phyloP scores from a whole-genome alignment of 2,888 invertebrate species.

The Encarsia formosa region DNA sequence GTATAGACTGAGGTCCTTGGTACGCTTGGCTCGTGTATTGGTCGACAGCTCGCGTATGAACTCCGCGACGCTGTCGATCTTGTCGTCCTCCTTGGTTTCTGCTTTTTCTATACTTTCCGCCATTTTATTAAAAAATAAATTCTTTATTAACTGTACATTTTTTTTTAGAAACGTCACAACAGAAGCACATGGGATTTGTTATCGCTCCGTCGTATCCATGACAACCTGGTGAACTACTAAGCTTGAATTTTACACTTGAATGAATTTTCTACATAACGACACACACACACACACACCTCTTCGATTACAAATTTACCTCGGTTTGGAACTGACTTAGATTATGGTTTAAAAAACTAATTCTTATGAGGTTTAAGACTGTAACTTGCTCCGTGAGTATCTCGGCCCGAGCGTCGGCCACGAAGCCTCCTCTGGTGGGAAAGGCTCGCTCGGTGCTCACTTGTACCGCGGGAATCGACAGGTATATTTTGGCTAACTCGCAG shows the following conservation, averaged over 20 bases:
- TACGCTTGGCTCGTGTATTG: conserved; percentile 6
- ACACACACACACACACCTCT: neutral
- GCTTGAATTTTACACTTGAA: too few relatives aligned
- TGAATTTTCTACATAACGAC: neutral
- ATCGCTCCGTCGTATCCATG: neutral
- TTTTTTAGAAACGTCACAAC: too few relatives aligned
- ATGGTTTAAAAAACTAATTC: conserved; percentile 22
- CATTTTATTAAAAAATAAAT: too few relatives aligned
- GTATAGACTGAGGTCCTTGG: conserved; percentile 18
- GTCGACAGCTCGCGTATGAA: conserved; percentile 18
- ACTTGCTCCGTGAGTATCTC: conserved; percentile 20
- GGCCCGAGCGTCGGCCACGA: conserved; percentile 17
- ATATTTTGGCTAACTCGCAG: conserved; percentile 21
- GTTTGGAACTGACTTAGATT: conserved; percentile 19
- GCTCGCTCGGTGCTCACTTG: conserved; percentile 26
- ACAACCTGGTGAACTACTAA: too few relatives aligned
- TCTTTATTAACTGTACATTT: too few relatives aligned
- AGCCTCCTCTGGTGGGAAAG: conserved; percentile 25
- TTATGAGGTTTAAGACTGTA: conserved; percentile 23
- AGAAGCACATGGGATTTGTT: conserved; percentile 10
- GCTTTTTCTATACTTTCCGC: too few relatives aligned
- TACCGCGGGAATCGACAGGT: conserved; percentile 24
- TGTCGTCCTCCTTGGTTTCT: too few relatives aligned
- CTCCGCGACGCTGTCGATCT: too few relatives aligned
- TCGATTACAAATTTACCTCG: conserved; percentile 14